A percentile compares a stretch with the other conserved stretches of the same genome.
Evolutionary conservation across 2,888 invertebrate species (phyloP).

Genomic region (Ommatoiulus sabulosus): DNA sequence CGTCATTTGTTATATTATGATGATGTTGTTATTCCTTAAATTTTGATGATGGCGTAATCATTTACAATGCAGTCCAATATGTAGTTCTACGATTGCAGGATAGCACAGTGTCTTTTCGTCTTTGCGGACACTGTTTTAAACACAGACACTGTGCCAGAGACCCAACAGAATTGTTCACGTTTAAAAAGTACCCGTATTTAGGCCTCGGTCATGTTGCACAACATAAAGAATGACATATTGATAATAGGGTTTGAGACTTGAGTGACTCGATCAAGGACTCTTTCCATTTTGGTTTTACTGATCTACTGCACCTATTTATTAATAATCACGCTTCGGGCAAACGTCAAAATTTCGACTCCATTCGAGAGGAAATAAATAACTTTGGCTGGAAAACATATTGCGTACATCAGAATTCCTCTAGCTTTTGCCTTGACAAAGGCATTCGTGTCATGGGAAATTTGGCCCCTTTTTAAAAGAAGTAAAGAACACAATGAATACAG

Average conservation of each 20-base stretch:
- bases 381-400: background rate
- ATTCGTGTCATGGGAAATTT: background rate
- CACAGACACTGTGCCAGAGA: too few species aligned
- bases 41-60: too few species aligned
- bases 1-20: too few species aligned
- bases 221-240: background rate
- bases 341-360: background rate
- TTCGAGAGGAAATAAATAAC: slow-evolving; percentile 1
- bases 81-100: too few species aligned
- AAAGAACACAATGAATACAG: too few species aligned
- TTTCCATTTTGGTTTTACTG: background rate
- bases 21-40: too few species aligned
- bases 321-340: background rate
- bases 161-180: too few species aligned
- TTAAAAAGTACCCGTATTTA: too few species aligned
- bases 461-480: background rate
- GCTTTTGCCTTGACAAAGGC: background rate
- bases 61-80: too few species aligned
- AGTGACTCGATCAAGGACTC: slow-evolving; percentile 15
- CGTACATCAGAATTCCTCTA: background rate
- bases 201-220: background rate
- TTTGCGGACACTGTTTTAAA: too few species aligned
- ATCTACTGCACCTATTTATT: slow-evolving; percentile 21
- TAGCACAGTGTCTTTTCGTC: too few species aligned
- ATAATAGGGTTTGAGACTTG: background rate